Conservation (phyloP, 2,113 vertebrate genomes). For the Procavia capensis region DNA sequence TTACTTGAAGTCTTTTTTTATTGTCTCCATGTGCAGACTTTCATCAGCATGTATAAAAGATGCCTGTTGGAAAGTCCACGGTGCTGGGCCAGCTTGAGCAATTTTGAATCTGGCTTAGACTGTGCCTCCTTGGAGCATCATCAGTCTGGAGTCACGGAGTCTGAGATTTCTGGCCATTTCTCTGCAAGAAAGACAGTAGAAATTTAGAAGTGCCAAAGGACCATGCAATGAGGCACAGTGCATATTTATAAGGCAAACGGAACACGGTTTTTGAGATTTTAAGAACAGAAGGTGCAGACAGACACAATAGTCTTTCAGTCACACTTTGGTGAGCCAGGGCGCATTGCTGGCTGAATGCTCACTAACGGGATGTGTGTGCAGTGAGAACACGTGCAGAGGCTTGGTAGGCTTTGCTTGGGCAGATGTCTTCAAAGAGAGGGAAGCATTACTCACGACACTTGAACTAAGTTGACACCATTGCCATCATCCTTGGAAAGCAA, state of each 20-base stretch:
- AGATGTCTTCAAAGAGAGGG: slow-evolving; percentile 31
- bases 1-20: slow-evolving; percentile 33
- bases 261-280: slow-evolving; percentile 53
- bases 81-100: not conserved
- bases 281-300: slow-evolving; percentile 74
- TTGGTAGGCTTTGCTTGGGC: not conserved
- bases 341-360: slow-evolving; percentile 50
- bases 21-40: not conserved
- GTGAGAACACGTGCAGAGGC: slow-evolving; percentile 52
- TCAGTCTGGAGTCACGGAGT: not conserved
- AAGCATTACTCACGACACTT: slow-evolving; percentile 39
- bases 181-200: not conserved
- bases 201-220: not conserved
- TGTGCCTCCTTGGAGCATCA: not conserved
- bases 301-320: slow-evolving; percentile 64
- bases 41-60: not conserved
- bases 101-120: not conserved
- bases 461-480: not conserved
- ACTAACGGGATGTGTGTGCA: slow-evolving; percentile 38
- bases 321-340: slow-evolving; percentile 49
- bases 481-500: slow-evolving; percentile 62
- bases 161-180: not conserved
- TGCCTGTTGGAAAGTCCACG: not conserved
- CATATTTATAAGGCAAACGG: slow-evolving; percentile 55
- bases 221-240: not conserved